These are phyloP conservation scores for Rhopilema esculentum DNA, from an alignment of 30 jellyfish, hydroid and myxozoan genomes.

Conservation along the genomic window DNA sequence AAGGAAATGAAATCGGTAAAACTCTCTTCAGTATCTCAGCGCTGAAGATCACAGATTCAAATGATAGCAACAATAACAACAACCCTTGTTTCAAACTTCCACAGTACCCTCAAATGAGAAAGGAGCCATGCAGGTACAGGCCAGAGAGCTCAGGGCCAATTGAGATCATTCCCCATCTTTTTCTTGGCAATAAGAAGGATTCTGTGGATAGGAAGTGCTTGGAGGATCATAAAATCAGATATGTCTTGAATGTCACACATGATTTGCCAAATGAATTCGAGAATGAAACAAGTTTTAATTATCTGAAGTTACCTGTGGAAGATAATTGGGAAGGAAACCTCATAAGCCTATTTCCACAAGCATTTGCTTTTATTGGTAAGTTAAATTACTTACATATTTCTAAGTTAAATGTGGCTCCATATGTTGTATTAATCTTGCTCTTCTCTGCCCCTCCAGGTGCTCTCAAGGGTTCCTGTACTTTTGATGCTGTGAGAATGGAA, in stretches of 20 bases:
- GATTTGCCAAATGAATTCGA: conserved; percentile 93
- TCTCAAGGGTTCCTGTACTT: too few relatives aligned
- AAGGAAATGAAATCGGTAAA: conserved; percentile 84
- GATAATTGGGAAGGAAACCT: conserved; percentile 96
- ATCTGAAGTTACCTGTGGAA: conserved; percentile 87
- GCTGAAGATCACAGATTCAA: conserved; percentile 62
- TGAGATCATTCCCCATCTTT: conserved; percentile 82
- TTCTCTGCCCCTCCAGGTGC: too few relatives aligned
- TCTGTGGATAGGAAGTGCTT: conserved; percentile 68
- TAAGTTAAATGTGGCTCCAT: neutral
- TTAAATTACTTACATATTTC: neutral
- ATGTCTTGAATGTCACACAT: conserved; percentile 87
- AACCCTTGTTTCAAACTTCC: conserved; percentile 30
- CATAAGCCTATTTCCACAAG: conserved; percentile 78
- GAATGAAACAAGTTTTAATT: conserved; percentile 39
- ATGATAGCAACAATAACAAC: conserved; percentile 36
- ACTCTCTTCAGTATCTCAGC: conserved; percentile 75
- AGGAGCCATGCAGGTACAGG: conserved; percentile 82
- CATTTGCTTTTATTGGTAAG: conserved; percentile 94
- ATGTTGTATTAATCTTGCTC: too few relatives aligned
- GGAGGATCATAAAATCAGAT: conserved; percentile 64
- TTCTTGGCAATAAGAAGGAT: conserved; percentile 85
- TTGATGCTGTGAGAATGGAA: too few relatives aligned
- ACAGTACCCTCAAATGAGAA: conserved; percentile 56
- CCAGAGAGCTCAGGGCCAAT: conserved; percentile 94